These are phyloP conservation scores for Liodrosophila aerea DNA, from an alignment of 2,888 invertebrate species.

Conservation along the genomic window DNA sequence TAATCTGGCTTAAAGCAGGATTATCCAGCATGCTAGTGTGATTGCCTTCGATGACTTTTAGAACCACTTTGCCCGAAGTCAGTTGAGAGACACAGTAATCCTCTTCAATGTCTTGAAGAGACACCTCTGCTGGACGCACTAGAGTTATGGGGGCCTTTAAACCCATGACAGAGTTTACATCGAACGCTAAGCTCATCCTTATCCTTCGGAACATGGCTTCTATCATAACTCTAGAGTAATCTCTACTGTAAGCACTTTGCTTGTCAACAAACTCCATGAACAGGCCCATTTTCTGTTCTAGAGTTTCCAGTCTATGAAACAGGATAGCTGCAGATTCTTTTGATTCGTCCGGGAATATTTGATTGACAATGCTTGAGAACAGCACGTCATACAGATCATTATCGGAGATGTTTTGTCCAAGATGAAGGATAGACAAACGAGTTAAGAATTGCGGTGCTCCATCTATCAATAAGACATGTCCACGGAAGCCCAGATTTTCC, in stretches of 20 bases:
- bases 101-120: constrained; percentile 84
- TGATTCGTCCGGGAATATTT: constrained; percentile 79
- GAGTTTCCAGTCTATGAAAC: constrained; percentile 84
- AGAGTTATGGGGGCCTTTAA: constrained; percentile 85
- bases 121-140: constrained; percentile 86
- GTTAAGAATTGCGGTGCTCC: constrained; percentile 90
- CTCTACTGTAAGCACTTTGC: constrained; percentile 80
- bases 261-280: constrained; percentile 83
- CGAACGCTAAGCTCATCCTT: constrained; percentile 83
- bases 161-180: constrained; percentile 80
- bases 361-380: constrained; percentile 69
- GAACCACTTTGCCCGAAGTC: constrained; percentile 84
- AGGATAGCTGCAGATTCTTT: constrained; percentile 78
- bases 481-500: constrained; percentile 86
- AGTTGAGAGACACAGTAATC: constrained; percentile 87
- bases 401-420: constrained; percentile 72
- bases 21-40: constrained; percentile 88
- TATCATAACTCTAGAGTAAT: constrained; percentile 82
- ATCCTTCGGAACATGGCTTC: constrained; percentile 84
- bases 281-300: constrained; percentile 84
- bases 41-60: constrained; percentile 88
- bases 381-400: constrained; percentile 77
- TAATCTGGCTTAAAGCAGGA: constrained; percentile 85
- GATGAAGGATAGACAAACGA: constrained; percentile 78
- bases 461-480: constrained; percentile 89